Base-by-base conservation (phyloP, 2,797 vertebrate species). In the Sylvilagus floridanus region DNA sequence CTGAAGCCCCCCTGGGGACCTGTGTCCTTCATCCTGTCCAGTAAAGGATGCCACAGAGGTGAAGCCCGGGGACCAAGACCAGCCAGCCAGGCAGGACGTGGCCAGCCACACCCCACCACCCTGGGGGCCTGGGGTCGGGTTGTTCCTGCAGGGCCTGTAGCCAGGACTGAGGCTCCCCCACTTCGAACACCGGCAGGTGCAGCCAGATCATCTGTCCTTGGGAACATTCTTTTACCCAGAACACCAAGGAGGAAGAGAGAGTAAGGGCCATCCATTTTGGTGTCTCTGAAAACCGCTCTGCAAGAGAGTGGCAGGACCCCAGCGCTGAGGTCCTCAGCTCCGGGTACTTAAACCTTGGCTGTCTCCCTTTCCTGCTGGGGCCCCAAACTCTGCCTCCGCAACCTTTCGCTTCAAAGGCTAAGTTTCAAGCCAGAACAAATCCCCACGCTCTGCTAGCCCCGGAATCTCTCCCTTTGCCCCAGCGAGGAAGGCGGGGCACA, bases 201-300 rank as follows among this genome's bases (percentile, higher is more conserved):
- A 26, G 6, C 24, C 66, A 54, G 66, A 47, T 77, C 42, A 7
- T 81, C 50, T 77, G 50, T 57, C 63, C 62, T 69, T 84, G 71
- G 60, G 42, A 81, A 84, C 28, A 13, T 28, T 73, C 35, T 78
- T 57, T 84, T 83, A 73, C 62, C 62, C 72, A 68, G 69, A 88
- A 87, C 76, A 69, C 81, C 79, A 62, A 19, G 3, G 52, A 86
- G 60, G 60, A 90, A 95, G 77, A 72, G 75, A 90, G 63, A n/a
- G 22, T 11, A 62, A 68, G 79, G 7, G 4, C 16, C 22, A 37
- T 11, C 9, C 0, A 30, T 82, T 84, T 76, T 68, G 17, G 13
- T 0, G 11, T 79, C 54, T 95, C 92, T 73, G 78, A 42, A 72
- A 86, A 75, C 12, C 84, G 26, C 69, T 63, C 32, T 32, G 17